These are phyloP conservation scores for Alces alces DNA, from an alignment of 2,113 vertebrate genomes.

Conservation along the genomic window DNA sequence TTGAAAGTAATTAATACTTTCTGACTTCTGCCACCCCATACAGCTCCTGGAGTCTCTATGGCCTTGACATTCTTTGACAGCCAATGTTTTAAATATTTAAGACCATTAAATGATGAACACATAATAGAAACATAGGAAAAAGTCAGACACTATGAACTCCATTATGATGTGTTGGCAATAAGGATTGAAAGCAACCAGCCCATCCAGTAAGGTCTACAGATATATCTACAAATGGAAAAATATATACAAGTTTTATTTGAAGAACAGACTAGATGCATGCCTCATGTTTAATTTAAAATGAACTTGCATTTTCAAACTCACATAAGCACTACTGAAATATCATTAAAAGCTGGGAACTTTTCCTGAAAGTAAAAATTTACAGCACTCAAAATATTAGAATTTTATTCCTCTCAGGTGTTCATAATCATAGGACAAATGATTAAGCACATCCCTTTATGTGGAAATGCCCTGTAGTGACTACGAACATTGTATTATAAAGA, in stretches of 20 bases:
- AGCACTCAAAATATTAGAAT: slow-evolving; percentile 70
- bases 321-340: slow-evolving; percentile 71
- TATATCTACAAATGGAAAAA: slow-evolving; percentile 34
- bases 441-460: slow-evolving; percentile 69
- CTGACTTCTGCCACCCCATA: background rate
- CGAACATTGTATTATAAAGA: slow-evolving; percentile 71
- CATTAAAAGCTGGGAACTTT: slow-evolving; percentile 66
- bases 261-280: slow-evolving; percentile 50
- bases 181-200: background rate
- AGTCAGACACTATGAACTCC: background rate
- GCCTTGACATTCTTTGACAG: background rate
- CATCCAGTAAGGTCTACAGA: background rate
- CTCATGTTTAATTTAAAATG: slow-evolving; percentile 74
- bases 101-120: slow-evolving; percentile 35
- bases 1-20: background rate
- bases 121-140: background rate
- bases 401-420: background rate
- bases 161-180: slow-evolving; percentile 3
- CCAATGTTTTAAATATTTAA: slow-evolving; percentile 41
- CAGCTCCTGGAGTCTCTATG: background rate
- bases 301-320: slow-evolving; percentile 71
- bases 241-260: slow-evolving; percentile 64
- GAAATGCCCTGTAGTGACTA: slow-evolving; percentile 73
- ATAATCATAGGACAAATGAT: slow-evolving; percentile 61
- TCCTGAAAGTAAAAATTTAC: slow-evolving; percentile 61